A percentile compares a stretch with the other conserved stretches of the same genome.
These are phyloP conservation scores for Phyllotreta striolata DNA, from an alignment of 2,888 invertebrate genomes.

Conservation along the genomic window DNA sequence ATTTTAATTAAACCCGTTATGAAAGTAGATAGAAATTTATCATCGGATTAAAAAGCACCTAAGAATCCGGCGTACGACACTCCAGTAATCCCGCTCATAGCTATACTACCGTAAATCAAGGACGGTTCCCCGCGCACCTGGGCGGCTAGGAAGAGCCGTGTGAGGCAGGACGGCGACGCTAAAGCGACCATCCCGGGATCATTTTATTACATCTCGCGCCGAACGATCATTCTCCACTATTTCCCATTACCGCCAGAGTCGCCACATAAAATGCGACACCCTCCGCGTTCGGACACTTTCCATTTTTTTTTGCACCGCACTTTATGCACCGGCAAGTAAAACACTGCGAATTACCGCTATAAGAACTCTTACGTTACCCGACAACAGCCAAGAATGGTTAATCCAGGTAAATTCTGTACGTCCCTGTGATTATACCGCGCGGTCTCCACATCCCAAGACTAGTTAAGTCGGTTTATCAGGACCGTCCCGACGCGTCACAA, in stretches of 20 bases:
- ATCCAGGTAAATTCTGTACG: conserved; percentile 4
- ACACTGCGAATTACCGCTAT: neutral
- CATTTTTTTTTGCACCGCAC: too few relatives aligned
- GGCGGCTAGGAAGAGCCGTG: conserved; percentile 8
- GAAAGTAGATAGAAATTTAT: too few relatives aligned
- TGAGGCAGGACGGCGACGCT: conserved; percentile 35
- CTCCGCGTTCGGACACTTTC: too few relatives aligned
- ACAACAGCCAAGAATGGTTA: neutral
- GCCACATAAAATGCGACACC: neutral
- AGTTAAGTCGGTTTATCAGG: conserved; percentile 50
- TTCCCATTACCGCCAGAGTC: conserved; percentile 36
- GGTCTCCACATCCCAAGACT: conserved; percentile 49
- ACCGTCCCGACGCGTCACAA: conserved; percentile 41
- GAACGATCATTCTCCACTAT: conserved; percentile 48
- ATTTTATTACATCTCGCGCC: conserved; percentile 48
- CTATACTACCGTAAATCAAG: conserved; percentile 12
- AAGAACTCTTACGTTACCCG: neutral
- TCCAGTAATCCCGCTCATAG: conserved; percentile 10
- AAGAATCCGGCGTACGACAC: too few relatives aligned
- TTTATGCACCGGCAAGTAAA: too few relatives aligned
- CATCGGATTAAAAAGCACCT: too few relatives aligned
- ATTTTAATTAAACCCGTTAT: too few relatives aligned
- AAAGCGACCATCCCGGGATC: conserved; percentile 41
- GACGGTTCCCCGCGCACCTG: conserved; percentile 10
- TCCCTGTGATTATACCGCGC: conserved; percentile 8